Evolutionary conservation across 2,113 vertebrate species (phyloP), one percentile per base, ranked within the genome.

Genomic region (Nothoprocta pentlandii): DNA sequence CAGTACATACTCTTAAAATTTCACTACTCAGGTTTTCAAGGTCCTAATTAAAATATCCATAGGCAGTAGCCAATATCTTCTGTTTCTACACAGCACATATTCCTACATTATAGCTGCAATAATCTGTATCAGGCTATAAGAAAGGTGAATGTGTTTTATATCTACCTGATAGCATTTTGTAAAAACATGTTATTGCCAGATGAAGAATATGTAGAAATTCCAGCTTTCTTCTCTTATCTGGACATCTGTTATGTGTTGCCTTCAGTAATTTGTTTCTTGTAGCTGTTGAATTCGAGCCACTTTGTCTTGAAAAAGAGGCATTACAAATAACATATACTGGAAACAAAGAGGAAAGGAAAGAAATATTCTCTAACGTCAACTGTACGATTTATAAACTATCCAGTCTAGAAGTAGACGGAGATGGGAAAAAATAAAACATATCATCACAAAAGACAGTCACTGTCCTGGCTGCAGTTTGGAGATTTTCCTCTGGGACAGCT

Each of bases 1-100:
- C 94, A 91, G 56, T 75, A 83, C 53, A 34, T 71, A 62, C 28
- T 41, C 61, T 88, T 94, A 86, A 95, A 94, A 95, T 90, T 86
- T 92, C 80, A 84, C 47, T 68, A 25, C 80, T 68, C 4, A 22
- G 69, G 25, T 79, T 96, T 89, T 81, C 66, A 90, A 68, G 66
- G 74, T 80, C 77, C 83, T 76, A 86, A 94, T 93, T 94, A 88
- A 93, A 88, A 92, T 79, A 93, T 53, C 53, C 28, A 46, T 62
- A 87, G 78, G 69, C 30, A 73, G 59, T 64, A 76, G 58, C 54
- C 71, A 80, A 49, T 90, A 64, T 34, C 19, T 67, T 80, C 32
- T 85, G 34, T 75, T 87, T 64, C 49, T 90, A 11, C 64, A 49
- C 54, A 86, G 74, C 86, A 59, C 39, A 15, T 58, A 53, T 79